Percentiles rank a stretch among this genome's conserved stretches.
phyloP scores from a whole-genome alignment of 2,888 invertebrate species.

The Philonicus albiceps region DNA sequence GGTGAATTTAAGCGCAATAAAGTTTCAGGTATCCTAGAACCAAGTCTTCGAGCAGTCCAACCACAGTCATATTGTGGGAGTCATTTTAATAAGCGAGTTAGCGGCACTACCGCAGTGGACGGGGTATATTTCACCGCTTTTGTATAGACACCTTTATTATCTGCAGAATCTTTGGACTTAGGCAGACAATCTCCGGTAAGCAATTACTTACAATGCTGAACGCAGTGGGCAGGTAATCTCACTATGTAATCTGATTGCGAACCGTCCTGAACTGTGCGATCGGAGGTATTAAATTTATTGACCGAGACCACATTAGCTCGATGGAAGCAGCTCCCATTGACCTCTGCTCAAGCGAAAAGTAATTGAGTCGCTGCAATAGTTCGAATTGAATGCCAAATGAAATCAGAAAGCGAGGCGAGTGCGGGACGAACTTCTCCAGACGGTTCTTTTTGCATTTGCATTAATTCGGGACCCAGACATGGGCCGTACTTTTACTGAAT shows the following conservation, averaged over 20 bases:
- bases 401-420: neutral
- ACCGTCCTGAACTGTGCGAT: neutral
- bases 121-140: neutral
- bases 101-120: neutral
- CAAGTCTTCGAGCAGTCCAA: neutral
- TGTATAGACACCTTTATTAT: neutral
- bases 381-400: neutral
- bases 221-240: neutral
- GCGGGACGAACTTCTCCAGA: neutral
- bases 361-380: neutral
- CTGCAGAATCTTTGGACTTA: neutral
- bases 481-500: neutral
- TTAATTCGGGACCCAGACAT: neutral
- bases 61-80: neutral
- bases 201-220: neutral
- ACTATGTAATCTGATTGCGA: neutral
- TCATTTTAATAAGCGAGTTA: conserved; percentile 16
- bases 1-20: neutral
- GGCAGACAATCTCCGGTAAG: conserved; percentile 2
- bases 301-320: conserved; percentile 17
- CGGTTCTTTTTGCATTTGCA: neutral
- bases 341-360: conserved; percentile 23
- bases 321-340: conserved; percentile 10
- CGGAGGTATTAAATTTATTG: conserved; percentile 20
- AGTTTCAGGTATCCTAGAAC: neutral